These are phyloP conservation scores for Mionectes olivaceus DNA, from an alignment of 2,797 vertebrate species.

Conservation along the genomic window DNA sequence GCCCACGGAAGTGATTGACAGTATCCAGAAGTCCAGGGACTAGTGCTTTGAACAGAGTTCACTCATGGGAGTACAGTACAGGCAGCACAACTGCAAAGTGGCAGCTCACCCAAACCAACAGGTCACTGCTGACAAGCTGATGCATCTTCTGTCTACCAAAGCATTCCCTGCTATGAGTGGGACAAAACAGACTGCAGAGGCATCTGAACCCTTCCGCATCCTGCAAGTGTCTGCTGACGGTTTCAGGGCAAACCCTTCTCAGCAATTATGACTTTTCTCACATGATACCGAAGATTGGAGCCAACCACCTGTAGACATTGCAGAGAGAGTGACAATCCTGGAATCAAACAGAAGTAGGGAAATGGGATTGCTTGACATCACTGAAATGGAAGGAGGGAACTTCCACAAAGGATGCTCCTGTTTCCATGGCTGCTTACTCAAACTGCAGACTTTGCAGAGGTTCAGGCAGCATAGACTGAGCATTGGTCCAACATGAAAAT, in stretches of 20 bases:
- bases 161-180: background rate
- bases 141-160: background rate
- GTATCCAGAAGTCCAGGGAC: background rate
- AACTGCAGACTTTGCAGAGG: background rate
- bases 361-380: background rate
- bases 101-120: background rate
- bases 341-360: background rate
- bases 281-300: background rate
- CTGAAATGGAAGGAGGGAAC: background rate
- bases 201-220: background rate
- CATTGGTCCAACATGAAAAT: background rate
- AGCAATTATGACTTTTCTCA: background rate
- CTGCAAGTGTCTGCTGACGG: background rate
- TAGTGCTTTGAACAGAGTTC: background rate
- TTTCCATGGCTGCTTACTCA: background rate
- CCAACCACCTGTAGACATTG: background rate
- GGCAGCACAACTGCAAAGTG: background rate
- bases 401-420: background rate
- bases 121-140: background rate
- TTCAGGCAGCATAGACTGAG: background rate
- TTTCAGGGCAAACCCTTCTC: background rate
- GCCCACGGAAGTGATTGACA: background rate
- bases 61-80: background rate
- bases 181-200: background rate
- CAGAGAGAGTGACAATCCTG: background rate